phyloP scores from a whole-genome alignment of 2,888 invertebrate species.

The Alsophila aescularia region DNA sequence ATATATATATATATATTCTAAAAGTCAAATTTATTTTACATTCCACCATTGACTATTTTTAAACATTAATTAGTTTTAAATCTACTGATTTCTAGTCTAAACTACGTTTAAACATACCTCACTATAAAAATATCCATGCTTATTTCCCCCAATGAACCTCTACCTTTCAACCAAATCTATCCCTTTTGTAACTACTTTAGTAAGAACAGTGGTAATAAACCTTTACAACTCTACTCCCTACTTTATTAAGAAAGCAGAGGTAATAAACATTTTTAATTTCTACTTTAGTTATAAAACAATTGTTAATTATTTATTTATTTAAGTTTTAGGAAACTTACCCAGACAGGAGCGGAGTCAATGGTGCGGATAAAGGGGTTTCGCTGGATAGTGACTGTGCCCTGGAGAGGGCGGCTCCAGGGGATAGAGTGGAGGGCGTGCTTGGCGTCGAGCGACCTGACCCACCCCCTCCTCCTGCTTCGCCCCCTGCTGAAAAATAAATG shows the following conservation, averaged over 20 bases:
- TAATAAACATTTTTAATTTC: slow-evolving; percentile 4
- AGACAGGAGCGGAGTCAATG: slow-evolving; percentile 71
- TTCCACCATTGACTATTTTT: not conserved
- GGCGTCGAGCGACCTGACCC: slow-evolving; percentile 79
- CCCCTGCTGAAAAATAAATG: slow-evolving; percentile 51
- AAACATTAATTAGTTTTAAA: not conserved
- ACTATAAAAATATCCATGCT: slow-evolving; percentile 8
- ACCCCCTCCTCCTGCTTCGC: slow-evolving; percentile 67
- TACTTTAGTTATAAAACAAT: slow-evolving; percentile 1
- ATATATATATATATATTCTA: not conserved
- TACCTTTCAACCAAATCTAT: not conserved
- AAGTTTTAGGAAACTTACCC: slow-evolving; percentile 60
- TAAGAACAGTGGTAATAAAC: not conserved
- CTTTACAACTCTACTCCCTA: not conserved
- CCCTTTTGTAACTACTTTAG: not conserved
- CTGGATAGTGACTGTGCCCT: slow-evolving; percentile 77
- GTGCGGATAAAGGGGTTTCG: slow-evolving; percentile 74
- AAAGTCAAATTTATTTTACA: not conserved
- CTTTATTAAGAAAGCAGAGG: slow-evolving; percentile 9
- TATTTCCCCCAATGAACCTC: not conserved
- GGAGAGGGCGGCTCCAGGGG: slow-evolving; percentile 82
- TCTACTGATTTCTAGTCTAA: not conserved
- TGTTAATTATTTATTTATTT: slow-evolving; percentile 4
- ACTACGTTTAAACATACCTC: not conserved
- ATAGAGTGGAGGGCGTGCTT: slow-evolving; percentile 86